Evolutionary conservation across 2,797 vertebrate species (phyloP), one percentile per base, ranked within the genome.

Genomic region (Anisognathus igniventris): DNA sequence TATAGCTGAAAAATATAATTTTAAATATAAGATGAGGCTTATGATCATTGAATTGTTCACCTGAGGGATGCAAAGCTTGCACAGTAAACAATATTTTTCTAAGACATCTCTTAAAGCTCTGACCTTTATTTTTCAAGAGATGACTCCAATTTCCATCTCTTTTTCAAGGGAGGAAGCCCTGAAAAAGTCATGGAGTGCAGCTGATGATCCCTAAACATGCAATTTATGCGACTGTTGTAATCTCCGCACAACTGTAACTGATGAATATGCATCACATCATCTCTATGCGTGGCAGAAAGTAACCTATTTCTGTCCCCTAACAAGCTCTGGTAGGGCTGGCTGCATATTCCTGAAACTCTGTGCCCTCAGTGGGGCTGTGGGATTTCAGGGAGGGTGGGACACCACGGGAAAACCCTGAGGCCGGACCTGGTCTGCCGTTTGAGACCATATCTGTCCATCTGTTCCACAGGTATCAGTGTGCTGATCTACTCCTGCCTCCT

Each of bases 241-340:
- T 92, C 82, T 93, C 40, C 0, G 5, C 73, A 90, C 90, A 94
- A 88, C 88, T 0, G 4, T 95, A 86, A 76, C 92, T 93, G 83
- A 95, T 96, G 92, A 96, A 96, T 96, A 96, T 95, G 92, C 77
- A 96, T 96, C 71, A 73, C 56, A 73, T 92, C 6, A 84, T 96
- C 92, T 95, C 80, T 91, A 90, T 95, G 80, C 73, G 2, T 8
- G 20, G 86, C 31, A 16, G 77, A 96, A 82, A 92, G 71, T 64
- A 96, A 95, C 94, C 95, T 94, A 96, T 60, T 96, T 96, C 88
- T 94, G 84, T 73, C 90, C 93, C 77, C 15, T 30, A 42, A 64
- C 74, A 86, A 83, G 56, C 76, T 88, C 60, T 5, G 2, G 51
- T 74, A 83, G 70, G 62, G 86, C 80, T 96, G 88, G 30, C 68